These are phyloP conservation scores for Chloroclystis v-ata DNA, from an alignment of 2,888 invertebrate species.

Conservation along the genomic window DNA sequence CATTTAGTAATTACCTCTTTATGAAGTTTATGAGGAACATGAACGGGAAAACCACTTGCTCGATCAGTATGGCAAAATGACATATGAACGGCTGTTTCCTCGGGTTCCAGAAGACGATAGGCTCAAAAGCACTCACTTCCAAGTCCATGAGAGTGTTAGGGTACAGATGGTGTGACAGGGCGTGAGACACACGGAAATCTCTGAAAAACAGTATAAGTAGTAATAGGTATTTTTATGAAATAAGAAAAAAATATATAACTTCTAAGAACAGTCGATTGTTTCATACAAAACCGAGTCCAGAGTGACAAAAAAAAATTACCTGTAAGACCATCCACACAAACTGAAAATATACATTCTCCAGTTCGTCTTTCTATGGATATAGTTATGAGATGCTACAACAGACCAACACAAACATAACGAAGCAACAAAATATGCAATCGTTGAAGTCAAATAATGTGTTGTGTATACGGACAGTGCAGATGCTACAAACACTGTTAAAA, in stretches of 20 bases:
- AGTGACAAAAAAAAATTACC: too few species aligned
- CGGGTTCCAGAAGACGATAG: slow-evolving; percentile 82
- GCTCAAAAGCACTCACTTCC: slow-evolving; percentile 83
- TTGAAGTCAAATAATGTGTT: slow-evolving; percentile 38
- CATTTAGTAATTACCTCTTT: slow-evolving; percentile 27
- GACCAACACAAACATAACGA: slow-evolving; percentile 79
- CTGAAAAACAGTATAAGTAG: slow-evolving; percentile 47
- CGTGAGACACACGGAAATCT: slow-evolving; percentile 87
- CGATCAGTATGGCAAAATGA: slow-evolving; percentile 73
- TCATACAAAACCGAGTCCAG: too few species aligned
- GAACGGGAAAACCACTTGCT: slow-evolving; percentile 58
- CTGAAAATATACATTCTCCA: slow-evolving; percentile 21
- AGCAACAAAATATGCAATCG: slow-evolving; percentile 60
- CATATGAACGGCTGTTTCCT: slow-evolving; percentile 70
- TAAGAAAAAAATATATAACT: too few species aligned
- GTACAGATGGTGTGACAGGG: slow-evolving; percentile 86
- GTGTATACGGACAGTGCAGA: slow-evolving; percentile 43
- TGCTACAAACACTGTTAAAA: slow-evolving; percentile 49
- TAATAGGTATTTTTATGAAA: neutral
- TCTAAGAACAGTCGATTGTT: too few species aligned
- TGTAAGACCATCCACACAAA: slow-evolving; percentile 19
- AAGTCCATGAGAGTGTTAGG: slow-evolving; percentile 87
- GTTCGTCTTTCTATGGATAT: slow-evolving; percentile 76
- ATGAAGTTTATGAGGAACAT: slow-evolving; percentile 52
- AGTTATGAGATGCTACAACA: slow-evolving; percentile 84